Evolutionary conservation across 2,797 vertebrate species (phyloP).

Genomic region (Myioborus melanocephalus): DNA sequence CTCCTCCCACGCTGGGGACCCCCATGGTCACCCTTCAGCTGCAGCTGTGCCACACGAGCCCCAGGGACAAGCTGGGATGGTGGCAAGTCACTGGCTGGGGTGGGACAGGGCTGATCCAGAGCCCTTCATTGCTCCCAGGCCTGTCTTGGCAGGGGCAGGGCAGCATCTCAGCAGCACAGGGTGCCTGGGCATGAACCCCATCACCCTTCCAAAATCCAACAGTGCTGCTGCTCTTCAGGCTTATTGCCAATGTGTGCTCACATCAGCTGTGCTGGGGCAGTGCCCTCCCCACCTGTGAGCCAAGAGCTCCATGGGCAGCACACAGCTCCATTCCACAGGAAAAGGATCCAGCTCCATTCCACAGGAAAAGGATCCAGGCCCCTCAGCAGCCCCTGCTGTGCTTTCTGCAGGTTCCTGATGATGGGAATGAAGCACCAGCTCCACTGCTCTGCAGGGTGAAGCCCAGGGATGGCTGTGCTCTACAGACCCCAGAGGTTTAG

Average conservation of each 20-base stretch:
- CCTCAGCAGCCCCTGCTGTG: neutral
- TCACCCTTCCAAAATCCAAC: neutral
- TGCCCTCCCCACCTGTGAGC: neutral
- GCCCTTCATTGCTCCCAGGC: neutral
- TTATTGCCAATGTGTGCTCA: neutral
- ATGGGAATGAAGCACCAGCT: fast-evolving
- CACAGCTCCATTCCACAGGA: fast-evolving
- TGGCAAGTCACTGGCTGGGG: neutral
- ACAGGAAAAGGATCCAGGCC: neutral
- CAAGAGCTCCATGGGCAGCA: neutral
- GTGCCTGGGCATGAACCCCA: neutral
- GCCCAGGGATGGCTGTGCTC: neutral
- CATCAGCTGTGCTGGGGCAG: neutral
- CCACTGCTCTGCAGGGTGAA: neutral
- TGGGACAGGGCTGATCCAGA: neutral
- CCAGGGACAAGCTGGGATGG: neutral
- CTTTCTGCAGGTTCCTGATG: neutral
- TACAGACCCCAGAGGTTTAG: fast-evolving
- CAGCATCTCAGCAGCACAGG: fast-evolving
- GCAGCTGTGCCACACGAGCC: neutral
- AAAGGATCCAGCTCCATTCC: fast-evolving
- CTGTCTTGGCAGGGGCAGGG: fast-evolving
- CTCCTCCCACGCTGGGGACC: neutral
- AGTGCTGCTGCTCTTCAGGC: fast-evolving
- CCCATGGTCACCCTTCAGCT: fast-evolving